phyloP scores from a whole-genome alignment of 2,113 vertebrate genomes.

The Holacanthus passer region DNA sequence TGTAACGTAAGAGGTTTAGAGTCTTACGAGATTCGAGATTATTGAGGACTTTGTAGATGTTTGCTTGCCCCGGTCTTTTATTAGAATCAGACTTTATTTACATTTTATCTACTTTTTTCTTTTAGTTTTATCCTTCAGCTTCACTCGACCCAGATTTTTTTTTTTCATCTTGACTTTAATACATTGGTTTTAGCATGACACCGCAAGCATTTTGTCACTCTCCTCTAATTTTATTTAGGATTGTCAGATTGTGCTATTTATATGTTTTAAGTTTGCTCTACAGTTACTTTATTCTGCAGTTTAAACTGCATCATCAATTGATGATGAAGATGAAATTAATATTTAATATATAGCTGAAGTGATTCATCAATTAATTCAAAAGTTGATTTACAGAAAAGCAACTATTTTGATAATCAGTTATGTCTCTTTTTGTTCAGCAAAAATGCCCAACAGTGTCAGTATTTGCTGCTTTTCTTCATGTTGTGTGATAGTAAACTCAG shows the following conservation, averaged over 20 bases:
- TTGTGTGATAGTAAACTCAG: background rate
- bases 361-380: background rate
- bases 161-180: background rate
- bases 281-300: background rate
- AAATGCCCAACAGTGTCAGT: background rate
- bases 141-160: background rate
- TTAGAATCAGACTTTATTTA: background rate
- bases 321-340: background rate
- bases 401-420: background rate
- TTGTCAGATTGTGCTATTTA: no score
- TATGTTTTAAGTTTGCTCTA: background rate
- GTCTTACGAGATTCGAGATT: no score
- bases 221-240: background rate
- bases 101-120: background rate
- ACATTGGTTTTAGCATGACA: background rate
- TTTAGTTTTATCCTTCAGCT: background rate
- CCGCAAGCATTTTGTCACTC: background rate
- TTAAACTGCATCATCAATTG: background rate
- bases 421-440: no score
- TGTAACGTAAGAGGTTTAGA: background rate
- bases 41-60: background rate
- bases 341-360: background rate
- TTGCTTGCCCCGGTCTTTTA: background rate
- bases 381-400: background rate
- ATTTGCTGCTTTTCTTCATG: background rate